Evolutionary conservation across 2,113 vertebrate genomes (phyloP).

Genomic region (Chlorocebus sabaeus): DNA sequence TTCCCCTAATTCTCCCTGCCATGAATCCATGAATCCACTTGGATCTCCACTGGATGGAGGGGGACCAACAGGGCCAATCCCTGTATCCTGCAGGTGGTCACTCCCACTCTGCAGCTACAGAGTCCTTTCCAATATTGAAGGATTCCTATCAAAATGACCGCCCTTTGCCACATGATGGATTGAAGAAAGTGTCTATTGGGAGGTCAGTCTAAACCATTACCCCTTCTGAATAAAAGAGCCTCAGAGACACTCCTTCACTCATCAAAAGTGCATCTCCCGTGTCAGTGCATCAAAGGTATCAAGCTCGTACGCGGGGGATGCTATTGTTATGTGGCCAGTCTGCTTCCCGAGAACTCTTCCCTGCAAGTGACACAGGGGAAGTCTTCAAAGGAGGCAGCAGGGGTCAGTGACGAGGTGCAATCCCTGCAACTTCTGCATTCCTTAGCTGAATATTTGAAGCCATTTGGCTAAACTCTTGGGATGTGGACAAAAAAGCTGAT

Average conservation of each 20-base stretch:
- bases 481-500: neutral
- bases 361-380: neutral
- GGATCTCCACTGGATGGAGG: neutral
- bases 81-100: neutral
- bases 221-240: rapidly evolving
- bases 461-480: neutral
- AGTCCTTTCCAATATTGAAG: rapidly evolving
- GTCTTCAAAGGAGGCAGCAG: neutral
- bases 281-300: neutral
- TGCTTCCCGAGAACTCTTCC: neutral
- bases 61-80: neutral
- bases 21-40: neutral
- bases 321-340: rapidly evolving
- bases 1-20: neutral
- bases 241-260: neutral
- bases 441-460: neutral
- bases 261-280: rapidly evolving
- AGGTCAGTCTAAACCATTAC: neutral
- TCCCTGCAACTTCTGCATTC: neutral
- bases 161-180: rapidly evolving
- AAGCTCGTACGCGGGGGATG: rapidly evolving
- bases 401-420: neutral
- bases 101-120: neutral
- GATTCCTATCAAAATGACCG: neutral
- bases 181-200: neutral